Evolutionary conservation across 1,140 invertebrate species (phyloP), one percentile per base, ranked within the genome.

Genomic region (Formica exsecta): DNA sequence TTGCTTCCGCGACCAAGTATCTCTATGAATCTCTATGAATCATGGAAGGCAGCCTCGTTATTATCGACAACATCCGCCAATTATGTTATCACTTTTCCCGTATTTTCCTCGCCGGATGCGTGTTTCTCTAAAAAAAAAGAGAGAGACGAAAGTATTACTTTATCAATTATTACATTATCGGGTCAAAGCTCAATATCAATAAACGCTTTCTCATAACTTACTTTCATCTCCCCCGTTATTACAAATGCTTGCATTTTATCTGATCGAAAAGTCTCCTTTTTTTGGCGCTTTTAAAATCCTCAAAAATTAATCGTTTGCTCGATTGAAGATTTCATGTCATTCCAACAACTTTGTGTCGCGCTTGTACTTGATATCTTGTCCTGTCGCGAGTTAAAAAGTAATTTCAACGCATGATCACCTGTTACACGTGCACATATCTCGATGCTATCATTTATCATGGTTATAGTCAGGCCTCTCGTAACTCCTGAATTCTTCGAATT

Each of bases 81-180:
- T 88, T 86, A 86, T 81, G 48, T 75, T 80, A 88, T 89, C 86
- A 62, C 51, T 65, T 79, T 71, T 74, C 13, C 57, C 65, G 44
- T 64, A 32, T 25, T 73, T 61, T 32, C 38, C 54, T 19, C 25
- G 38, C 70, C 5, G 44, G 38, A 83, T 57, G 38, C 57, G 54
- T 83, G 54, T 19, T 48, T 25, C 54, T 44, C 54, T 62, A 22
- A 44, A 74, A 81, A 73, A 54, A 29, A 11, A 44, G 9, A 44
- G 6, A 51, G 29, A 11, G 4, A 19, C 16, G 48, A 6, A 32
- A 11, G 38, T n/a, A 29, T 32, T n/a, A 29, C 13, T 68, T 38
- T 61, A 62, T 71, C 57, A 51, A 61, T 68, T 48, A 68, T 68
- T 59, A 68, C 48, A 36, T 44, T 19, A 32, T 38, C 61, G n/a